phyloP scores from a whole-genome alignment of 1,140 invertebrate species.

The Cardiocondyla obscurior region DNA sequence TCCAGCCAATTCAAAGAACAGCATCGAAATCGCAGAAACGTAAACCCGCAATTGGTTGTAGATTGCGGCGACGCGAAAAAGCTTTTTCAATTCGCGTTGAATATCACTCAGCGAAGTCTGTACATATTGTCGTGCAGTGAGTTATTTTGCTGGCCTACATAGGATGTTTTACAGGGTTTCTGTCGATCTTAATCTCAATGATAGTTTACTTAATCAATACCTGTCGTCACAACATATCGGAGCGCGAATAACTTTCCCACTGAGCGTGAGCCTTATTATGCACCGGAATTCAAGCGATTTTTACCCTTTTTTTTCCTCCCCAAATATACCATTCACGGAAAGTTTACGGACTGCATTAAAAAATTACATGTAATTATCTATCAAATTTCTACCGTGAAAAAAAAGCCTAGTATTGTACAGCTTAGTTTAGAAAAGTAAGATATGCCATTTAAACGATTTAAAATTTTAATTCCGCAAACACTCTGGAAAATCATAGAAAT shows the following conservation, averaged over 20 bases:
- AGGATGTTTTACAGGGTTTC: background rate
- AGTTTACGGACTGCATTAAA: background rate
- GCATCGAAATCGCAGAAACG: background rate
- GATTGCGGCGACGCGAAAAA: slow-evolving; percentile 41
- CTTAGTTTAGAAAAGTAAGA: background rate
- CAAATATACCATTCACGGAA: background rate
- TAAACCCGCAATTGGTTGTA: slow-evolving; percentile 20
- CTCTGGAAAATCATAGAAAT: background rate
- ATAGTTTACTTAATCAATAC: slow-evolving; percentile 34
- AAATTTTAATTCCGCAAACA: slow-evolving; percentile 17
- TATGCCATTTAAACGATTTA: background rate
- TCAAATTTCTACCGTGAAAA: background rate
- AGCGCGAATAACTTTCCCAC: background rate
- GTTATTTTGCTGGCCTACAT: background rate
- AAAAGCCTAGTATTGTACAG: background rate
- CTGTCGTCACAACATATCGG: background rate
- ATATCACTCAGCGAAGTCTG: slow-evolving; percentile 1
- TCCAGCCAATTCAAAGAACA: background rate
- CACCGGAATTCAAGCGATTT: background rate
- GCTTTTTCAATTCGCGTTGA: slow-evolving; percentile 36
- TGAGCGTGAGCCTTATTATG: background rate
- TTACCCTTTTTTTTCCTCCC: background rate
- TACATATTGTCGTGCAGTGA: slow-evolving; percentile 1
- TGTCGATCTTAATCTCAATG: slow-evolving; percentile 5
- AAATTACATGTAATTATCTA: background rate